phyloP scores from a whole-genome alignment of 2,113 vertebrate genomes.

The Leptobrachium leishanense region DNA sequence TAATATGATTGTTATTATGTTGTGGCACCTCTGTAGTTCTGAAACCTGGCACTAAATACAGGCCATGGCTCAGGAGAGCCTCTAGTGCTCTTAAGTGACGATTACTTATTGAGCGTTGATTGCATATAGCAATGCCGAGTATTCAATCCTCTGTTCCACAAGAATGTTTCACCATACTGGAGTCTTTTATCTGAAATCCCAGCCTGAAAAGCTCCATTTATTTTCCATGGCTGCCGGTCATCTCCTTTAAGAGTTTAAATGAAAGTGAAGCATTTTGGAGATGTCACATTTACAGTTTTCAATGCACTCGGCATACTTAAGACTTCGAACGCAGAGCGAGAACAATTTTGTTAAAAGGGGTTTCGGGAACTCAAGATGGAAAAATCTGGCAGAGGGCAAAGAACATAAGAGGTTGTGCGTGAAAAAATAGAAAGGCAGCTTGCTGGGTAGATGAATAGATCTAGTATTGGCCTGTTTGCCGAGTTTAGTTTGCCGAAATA shows the following conservation, averaged over 20 bases:
- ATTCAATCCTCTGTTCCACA: constrained; percentile 58
- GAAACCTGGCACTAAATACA: constrained; percentile 41
- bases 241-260: constrained; percentile 44
- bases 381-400: constrained; percentile 33
- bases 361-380: constrained; percentile 46
- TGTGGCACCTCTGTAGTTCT: constrained; percentile 39
- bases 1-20: constrained; percentile 35
- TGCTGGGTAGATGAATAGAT: neutral
- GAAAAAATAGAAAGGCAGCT: neutral
- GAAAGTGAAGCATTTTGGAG: constrained; percentile 53
- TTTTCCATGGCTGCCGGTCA: constrained; percentile 55
- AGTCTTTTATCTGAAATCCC: constrained; percentile 59
- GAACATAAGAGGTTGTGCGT: neutral
- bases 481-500: no score
- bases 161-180: constrained; percentile 57
- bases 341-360: constrained; percentile 51
- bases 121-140: constrained; percentile 54
- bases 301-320: constrained; percentile 59
- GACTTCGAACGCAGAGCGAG: constrained; percentile 57
- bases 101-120: constrained; percentile 58
- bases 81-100: constrained; percentile 48
- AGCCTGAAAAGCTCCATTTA: constrained; percentile 68
- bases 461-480: no score
- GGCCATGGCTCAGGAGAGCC: constrained; percentile 39
- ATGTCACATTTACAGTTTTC: constrained; percentile 64